Evolutionary conservation across 1,140 invertebrate species (phyloP), one percentile per base, ranked within the genome.

Genomic region (Coptotermes formosanus): DNA sequence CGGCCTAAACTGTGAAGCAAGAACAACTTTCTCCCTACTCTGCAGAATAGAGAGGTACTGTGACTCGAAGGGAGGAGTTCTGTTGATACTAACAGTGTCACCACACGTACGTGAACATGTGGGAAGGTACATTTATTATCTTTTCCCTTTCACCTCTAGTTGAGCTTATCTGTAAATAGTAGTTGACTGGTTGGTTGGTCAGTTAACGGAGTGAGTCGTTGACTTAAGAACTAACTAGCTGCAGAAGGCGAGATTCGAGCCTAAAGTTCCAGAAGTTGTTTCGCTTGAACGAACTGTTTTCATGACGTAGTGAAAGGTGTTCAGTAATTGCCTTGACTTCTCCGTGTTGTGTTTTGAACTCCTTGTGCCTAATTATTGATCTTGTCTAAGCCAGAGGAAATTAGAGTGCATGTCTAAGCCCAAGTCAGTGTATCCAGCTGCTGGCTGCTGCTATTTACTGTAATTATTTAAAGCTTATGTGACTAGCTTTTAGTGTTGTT

Each of bases 381-480:
- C 64, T 75, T 25, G n/a, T 75, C 64, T 75, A 30, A 75, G 64
- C 64, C 59, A 75, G 64, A 38, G 64, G 64, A 75, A 75, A 75
- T 75, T 75, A 75, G 38, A 38, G 2, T 38, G 38, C 64, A 75
- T 75, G 14, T 25, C 64, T 30, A 6, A 75, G n/a, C 64, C n/a
- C 9, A 75, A 75, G 25, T 75, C 64, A 30, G 64, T 75, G n/a
- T 6, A 75, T 75, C 64, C 64, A 75, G 64, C 64, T 75, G n/a
- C n/a, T 30, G n/a, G 64, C n/a, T 75, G 16, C 64, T 75, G 64
- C n/a, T 30, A n/a, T 75, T 75, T 75, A 75, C 64, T 75, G 6
- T 75, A 75, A 75, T 75, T 75, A 75, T 75, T 75, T 75, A 75
- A 75, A 75, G 64, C 64, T 75, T 75, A n/a, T 75, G 64, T 75